Evolutionary conservation across 2,888 invertebrate genomes (phyloP).

Genomic region (Panzeria rudis): DNA sequence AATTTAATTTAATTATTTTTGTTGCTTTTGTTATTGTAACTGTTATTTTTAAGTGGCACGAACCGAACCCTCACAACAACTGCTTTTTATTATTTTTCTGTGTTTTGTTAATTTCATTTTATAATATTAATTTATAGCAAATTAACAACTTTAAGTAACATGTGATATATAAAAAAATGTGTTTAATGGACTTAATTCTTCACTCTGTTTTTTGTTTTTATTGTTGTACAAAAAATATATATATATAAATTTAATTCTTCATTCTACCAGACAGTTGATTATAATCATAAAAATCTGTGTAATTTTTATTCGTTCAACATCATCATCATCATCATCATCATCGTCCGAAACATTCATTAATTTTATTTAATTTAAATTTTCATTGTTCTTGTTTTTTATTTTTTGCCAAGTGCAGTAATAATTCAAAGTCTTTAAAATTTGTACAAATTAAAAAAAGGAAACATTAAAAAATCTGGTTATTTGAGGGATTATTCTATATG

Average conservation of each 20-base stretch:
- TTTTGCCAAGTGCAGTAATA: conserved; percentile 41
- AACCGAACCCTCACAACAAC: conserved; percentile 48
- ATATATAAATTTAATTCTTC: conserved; percentile 29
- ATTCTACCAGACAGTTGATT: conserved; percentile 31
- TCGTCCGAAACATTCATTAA: conserved; percentile 42
- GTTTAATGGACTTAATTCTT: conserved; percentile 57
- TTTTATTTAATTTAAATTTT: conserved; percentile 42
- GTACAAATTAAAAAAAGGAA: conserved; percentile 7
- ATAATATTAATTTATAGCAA: conserved; percentile 68
- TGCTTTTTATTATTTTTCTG: conserved; percentile 16
- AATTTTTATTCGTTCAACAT: conserved; percentile 50
- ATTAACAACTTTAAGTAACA: conserved; percentile 71
- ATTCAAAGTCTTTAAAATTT: conserved; percentile 42
- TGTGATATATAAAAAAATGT: conserved; percentile 54
- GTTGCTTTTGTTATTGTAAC: conserved; percentile 29
- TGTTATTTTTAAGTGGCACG: conserved; percentile 32
- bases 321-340: conserved; percentile 43
- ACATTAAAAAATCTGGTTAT: conserved; percentile 16
- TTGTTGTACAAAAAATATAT: conserved; percentile 6
- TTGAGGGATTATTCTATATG: background rate
- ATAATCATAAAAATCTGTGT: conserved; percentile 63
- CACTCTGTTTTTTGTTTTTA: conserved; percentile 19
- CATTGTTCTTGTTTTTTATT: background rate
- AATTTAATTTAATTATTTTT: conserved; percentile 52
- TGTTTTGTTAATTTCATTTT: conserved; percentile 34